phyloP scores from a whole-genome alignment of 2,888 invertebrate species.

The Escarpia spicata region DNA sequence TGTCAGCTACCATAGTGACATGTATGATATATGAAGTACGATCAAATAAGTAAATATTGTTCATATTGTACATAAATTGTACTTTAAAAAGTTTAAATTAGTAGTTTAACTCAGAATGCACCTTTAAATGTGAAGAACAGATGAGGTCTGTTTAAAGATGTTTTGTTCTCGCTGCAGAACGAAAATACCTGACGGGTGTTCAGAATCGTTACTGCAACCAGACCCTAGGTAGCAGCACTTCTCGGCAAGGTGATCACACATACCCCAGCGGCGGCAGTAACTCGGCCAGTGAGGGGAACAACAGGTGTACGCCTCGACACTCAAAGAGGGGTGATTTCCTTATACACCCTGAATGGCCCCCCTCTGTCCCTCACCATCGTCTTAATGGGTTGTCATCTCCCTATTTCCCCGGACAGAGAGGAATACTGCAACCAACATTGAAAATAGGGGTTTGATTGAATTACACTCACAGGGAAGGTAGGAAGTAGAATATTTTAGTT shows the following conservation, averaged over 20 bases:
- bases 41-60: too few relatives aligned
- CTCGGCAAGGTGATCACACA: background rate
- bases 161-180: background rate
- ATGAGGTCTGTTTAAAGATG: background rate
- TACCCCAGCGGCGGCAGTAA: background rate
- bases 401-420: slow-evolving; percentile 23
- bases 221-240: background rate
- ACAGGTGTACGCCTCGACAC: background rate
- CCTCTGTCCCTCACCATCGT: slow-evolving; percentile 56
- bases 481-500: background rate
- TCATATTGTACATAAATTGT: too few relatives aligned
- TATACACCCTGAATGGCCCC: slow-evolving; percentile 63
- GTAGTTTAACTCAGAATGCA: too few relatives aligned
- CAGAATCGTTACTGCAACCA: background rate
- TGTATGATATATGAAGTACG: too few relatives aligned
- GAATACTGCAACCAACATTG: background rate
- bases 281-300: background rate
- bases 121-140: background rate
- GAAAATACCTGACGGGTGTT: background rate
- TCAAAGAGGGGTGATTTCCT: slow-evolving; percentile 58
- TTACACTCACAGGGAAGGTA: background rate
- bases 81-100: too few relatives aligned
- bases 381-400: slow-evolving; percentile 41
- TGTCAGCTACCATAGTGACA: too few relatives aligned
- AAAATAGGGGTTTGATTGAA: background rate